phyloP scores from a whole-genome alignment of 1,140 invertebrate genomes.

The Zaprionus nigranus region DNA sequence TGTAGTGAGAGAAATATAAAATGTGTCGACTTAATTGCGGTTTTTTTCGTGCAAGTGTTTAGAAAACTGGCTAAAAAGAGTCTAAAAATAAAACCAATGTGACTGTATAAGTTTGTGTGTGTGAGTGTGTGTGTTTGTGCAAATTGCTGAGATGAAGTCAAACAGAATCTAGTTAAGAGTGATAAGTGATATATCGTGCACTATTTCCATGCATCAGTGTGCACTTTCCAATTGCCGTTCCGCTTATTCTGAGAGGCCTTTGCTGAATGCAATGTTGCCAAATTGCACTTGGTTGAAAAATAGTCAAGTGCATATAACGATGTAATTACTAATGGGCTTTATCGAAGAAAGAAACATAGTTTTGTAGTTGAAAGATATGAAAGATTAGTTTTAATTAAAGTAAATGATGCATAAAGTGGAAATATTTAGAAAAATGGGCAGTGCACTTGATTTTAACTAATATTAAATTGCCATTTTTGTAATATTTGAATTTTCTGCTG shows the following conservation, averaged over 20 bases:
- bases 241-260: conserved; percentile 4
- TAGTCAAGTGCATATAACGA: not conserved
- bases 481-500: too few relatives aligned
- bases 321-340: not conserved
- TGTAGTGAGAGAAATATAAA: conserved; percentile 1
- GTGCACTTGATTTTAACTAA: too few relatives aligned
- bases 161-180: conserved; percentile 3
- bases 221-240: conserved; percentile 34
- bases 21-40: not conserved
- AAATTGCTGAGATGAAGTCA: not conserved
- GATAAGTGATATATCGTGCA: conserved; percentile 19
- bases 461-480: too few relatives aligned
- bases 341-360: not conserved
- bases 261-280: conserved; percentile 27
- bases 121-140: not conserved
- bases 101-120: not conserved
- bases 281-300: conserved; percentile 16
- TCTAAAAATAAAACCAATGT: not conserved
- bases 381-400: not conserved
- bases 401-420: not conserved
- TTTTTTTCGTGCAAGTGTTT: not conserved
- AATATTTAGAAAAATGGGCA: too few relatives aligned
- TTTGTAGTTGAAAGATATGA: not conserved
- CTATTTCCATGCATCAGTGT: conserved; percentile 34
- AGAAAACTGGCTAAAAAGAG: conserved; percentile 13